phyloP scores from a whole-genome alignment of 2,113 vertebrate genomes.

The Circaetus cinerascens region DNA sequence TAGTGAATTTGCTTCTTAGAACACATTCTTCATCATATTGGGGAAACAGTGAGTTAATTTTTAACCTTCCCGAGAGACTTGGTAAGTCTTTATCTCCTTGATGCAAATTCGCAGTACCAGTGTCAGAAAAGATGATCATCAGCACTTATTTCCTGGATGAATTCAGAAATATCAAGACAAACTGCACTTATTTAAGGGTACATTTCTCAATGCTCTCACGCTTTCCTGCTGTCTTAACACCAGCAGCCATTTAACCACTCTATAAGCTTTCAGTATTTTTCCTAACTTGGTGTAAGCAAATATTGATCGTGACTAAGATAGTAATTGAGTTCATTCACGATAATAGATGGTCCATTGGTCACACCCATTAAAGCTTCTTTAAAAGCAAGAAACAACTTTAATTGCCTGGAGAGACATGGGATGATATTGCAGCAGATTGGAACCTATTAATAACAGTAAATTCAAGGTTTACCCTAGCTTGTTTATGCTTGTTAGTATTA shows the following conservation, averaged over 20 bases:
- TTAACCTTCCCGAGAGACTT: slow-evolving; percentile 1
- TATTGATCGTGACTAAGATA: slow-evolving; percentile 68
- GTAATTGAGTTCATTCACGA: slow-evolving; percentile 66
- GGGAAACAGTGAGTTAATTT: background rate
- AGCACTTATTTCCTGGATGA: slow-evolving; percentile 52
- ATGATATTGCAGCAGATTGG: slow-evolving; percentile 39
- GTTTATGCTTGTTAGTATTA: slow-evolving; percentile 39
- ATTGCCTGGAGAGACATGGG: slow-evolving; percentile 48
- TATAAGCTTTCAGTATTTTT: slow-evolving; percentile 63
- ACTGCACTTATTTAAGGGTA: slow-evolving; percentile 44
- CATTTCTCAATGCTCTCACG: slow-evolving; percentile 29
- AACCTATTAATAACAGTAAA: slow-evolving; percentile 61
- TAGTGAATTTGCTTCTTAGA: background rate
- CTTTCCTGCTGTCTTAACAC: slow-evolving; percentile 22
- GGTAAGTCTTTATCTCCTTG: background rate
- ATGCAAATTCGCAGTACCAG: background rate
- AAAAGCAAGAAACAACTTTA: slow-evolving; percentile 59
- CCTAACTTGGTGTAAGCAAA: slow-evolving; percentile 63
- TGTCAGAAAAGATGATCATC: slow-evolving; percentile 50
- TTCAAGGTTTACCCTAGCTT: slow-evolving; percentile 36
- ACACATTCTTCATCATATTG: background rate
- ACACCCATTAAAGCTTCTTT: slow-evolving; percentile 61
- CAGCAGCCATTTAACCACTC: slow-evolving; percentile 44
- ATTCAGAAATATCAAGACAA: slow-evolving; percentile 51
- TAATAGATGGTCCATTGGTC: slow-evolving; percentile 67